Evolutionary conservation across 2,113 vertebrate genomes (phyloP).

Genomic region (Istiophorus platypterus): DNA sequence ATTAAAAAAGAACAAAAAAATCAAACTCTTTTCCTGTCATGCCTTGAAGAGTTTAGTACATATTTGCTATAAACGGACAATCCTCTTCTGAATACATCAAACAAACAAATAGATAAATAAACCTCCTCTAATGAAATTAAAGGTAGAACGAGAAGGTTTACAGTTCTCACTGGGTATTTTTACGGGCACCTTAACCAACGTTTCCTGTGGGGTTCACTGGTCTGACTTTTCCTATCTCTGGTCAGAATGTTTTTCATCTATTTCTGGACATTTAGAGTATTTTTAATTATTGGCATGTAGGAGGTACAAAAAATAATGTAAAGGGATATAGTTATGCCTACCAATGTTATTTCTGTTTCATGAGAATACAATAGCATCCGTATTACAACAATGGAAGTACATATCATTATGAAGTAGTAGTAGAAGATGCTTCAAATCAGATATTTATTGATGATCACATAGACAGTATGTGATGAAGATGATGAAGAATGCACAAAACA

Average conservation of each 20-base stretch:
- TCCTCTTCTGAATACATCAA: not conserved
- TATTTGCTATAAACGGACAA: constrained; percentile 25
- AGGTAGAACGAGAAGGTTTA: not conserved
- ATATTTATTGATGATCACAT: constrained; percentile 15
- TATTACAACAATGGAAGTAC: not conserved
- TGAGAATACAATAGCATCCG: not conserved
- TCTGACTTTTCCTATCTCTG: not conserved
- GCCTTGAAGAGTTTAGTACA: not conserved
- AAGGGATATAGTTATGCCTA: too few species aligned
- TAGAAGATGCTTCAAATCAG: not conserved
- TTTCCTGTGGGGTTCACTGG: too few species aligned
- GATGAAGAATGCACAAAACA: constrained; percentile 10
- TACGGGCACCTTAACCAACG: too few species aligned
- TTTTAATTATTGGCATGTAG: not conserved
- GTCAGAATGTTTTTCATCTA: not conserved
- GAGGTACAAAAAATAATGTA: not conserved
- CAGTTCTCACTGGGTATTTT: not conserved
- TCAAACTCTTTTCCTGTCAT: not conserved
- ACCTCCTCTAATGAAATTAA: not conserved
- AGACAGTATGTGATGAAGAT: constrained; percentile 17
- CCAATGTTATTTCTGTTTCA: not conserved
- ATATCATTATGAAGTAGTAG: not conserved
- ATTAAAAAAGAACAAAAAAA: constrained; percentile 29
- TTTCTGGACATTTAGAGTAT: not conserved
- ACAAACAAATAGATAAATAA: not conserved